Evolutionary conservation across 1,140 invertebrate genomes (phyloP).

Genomic region (Tribolium madens): DNA sequence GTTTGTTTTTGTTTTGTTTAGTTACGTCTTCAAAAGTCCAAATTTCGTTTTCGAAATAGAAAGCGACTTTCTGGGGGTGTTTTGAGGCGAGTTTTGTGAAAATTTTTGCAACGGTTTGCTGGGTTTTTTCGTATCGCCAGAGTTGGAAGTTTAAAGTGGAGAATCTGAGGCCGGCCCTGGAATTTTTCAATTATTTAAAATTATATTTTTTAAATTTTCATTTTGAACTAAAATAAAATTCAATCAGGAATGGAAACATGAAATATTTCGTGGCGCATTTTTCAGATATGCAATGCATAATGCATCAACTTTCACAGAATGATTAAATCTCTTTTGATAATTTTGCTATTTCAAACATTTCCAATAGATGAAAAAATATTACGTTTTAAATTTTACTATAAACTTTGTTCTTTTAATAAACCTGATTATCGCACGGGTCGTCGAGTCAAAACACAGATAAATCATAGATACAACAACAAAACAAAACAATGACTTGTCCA

Average conservation of each 20-base stretch:
- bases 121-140: slow-evolving; percentile 67
- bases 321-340: too few species aligned
- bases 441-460: slow-evolving; percentile 14
- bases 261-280: too few species aligned
- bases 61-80: slow-evolving; percentile 76
- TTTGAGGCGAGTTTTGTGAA: slow-evolving; percentile 71
- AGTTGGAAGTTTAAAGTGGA: slow-evolving; percentile 61
- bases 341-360: too few species aligned
- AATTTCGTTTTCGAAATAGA: slow-evolving; percentile 78
- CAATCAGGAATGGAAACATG: too few species aligned
- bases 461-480: neutral
- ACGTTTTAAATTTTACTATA: neutral
- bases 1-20: neutral
- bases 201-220: too few species aligned
- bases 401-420: slow-evolving; percentile 2
- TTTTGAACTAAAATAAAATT: too few species aligned
- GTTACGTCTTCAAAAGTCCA: slow-evolving; percentile 79
- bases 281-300: too few species aligned
- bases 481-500: neutral
- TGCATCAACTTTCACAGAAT: too few species aligned
- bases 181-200: too few species aligned
- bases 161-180: slow-evolving; percentile 28
- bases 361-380: neutral
- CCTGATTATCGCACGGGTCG: slow-evolving; percentile 2
- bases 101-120: slow-evolving; percentile 70